Percentiles rank a stretch among this genome's conserved stretches.
Conservation (phyloP, 1,140 invertebrate genomes). For the Globodera rostochiensis region DNA sequence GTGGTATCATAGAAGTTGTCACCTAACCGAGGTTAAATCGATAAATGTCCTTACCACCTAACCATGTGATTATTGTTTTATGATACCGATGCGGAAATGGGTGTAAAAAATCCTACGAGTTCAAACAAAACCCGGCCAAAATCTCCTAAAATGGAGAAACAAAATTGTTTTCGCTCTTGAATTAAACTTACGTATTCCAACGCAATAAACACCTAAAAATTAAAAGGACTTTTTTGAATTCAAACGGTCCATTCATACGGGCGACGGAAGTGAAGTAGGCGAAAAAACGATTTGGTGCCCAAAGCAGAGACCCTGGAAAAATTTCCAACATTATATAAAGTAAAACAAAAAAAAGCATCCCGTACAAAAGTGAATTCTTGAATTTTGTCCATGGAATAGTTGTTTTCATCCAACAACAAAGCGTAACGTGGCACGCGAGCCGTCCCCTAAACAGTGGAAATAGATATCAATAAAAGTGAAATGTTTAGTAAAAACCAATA, state of each 20-base stretch:
- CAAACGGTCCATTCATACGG: neutral
- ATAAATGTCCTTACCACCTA: too few relatives aligned
- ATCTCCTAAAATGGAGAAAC: neutral
- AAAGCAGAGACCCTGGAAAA: conserved; percentile 30
- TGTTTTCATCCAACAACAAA: conserved; percentile 28
- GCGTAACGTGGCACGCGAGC: conserved; percentile 23
- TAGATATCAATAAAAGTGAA: neutral
- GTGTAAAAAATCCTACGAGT: too few relatives aligned
- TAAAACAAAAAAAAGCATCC: too few relatives aligned
- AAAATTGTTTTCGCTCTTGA: too few relatives aligned
- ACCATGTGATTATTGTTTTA: neutral
- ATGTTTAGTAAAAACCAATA: neutral
- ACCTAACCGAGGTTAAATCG: too few relatives aligned
- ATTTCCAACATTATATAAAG: neutral
- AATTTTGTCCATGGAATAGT: conserved; percentile 17
- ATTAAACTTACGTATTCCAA: conserved; percentile 26
- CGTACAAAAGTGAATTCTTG: conserved; percentile 16
- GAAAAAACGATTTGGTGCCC: conserved; percentile 43
- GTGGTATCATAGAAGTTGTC: too few relatives aligned
- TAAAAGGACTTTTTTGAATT: neutral
- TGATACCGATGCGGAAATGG: neutral
- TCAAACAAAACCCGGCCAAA: too few relatives aligned
- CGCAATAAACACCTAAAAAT: conserved; percentile 33
- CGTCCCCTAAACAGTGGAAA: conserved; percentile 12
- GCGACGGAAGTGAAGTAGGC: conserved; percentile 38